Base-by-base conservation (phyloP, 2,113 vertebrate species). In the Perccottus glenii region DNA sequence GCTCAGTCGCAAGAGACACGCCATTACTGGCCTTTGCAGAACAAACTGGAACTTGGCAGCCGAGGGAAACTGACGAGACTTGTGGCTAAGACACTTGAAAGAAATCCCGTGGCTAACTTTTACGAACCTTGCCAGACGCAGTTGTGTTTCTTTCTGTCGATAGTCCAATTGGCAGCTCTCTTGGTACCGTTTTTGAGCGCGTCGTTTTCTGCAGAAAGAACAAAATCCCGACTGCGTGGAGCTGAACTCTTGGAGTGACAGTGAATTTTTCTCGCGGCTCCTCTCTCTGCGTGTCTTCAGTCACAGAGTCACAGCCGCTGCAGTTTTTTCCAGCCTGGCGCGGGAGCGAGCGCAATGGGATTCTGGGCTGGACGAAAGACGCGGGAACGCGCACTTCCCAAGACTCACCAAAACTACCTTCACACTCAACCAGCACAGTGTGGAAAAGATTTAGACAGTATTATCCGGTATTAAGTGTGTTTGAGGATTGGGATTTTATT, bases 271-370 rank as follows among this genome's bases (percentile, higher is more conserved):
- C 67, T 61, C 67, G 16, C 73, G 3, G 66, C 67, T 64, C 46
- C 36, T 38, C 80, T 6, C 27, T 77, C 83, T 83, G 81, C 86
- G 82, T 82, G 87, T 86, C 82, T 85, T 55, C 75, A 15, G 33
- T 55, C 52, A 9, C 52, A 35, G 27, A 43, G 64, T 61, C 70
- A 83, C 89, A 83, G 88, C 87, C 83, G 83, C 87, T 72, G 86
- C 82, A 78, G 82, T 70, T 85, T 78, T 86, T 88, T 84, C 77
- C 73, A 89, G 67, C 63, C 65, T 16, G 60, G 0, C 50, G 58
- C 87, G 91, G 82, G 86, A 47, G 80, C 88, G 87, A 72, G 87
- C 89, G 42, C 77, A 5, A 72, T 8, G 70, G 62, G 73, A 85
- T 40, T 77, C 75, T 58, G 77, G 84, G 85, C 75, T 75, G 78